Evolutionary conservation across 2,113 vertebrate genomes (phyloP), one percentile per base, ranked within the genome.

Genomic region (Scartelaos histophorus): DNA sequence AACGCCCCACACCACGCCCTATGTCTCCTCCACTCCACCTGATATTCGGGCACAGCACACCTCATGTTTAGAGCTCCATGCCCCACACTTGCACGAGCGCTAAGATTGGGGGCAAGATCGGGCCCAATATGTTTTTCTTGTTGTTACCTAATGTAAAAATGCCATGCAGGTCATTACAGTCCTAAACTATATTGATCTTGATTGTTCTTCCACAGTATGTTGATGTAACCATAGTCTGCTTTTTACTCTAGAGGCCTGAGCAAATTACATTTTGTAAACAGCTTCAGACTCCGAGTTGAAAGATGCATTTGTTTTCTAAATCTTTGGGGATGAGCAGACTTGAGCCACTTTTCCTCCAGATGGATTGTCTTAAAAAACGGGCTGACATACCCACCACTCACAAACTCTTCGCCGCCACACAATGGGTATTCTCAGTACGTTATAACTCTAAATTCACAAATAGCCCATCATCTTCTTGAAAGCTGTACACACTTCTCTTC

Each of bases 131-230:
- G 17, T 43, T 43, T 43, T 6, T 10, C 38, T 43, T 10, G 38
- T 7, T 51, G 51, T 54, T n/a, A 53, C 51, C n/a, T 54, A 3
- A n/a, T 54, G 17, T n/a, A 54, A n/a, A 43, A 54, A 51, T 51
- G 51, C 21, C n/a, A 53, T 9, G 17, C 51, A 53, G 19, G 51
- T 19, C 61, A 22, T 38, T 35, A 65, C 7, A 38, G 0, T 19
- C 65, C 51, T 21, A 0, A 25, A 15, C 6, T 51, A 57, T 62
- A 51, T 60, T 61, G 3, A n/a, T 53, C 70, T 58, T 43, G 67
- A 49, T 58, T 58, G 29, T 67, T 45, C 78, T 21, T 68, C 9
- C 19, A n/a, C n/a, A 54, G 17, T 54, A 19, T 68, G 21, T 13
- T 13, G 16, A 16, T 60, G 15, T 5, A 7, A 4, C 21, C 11